Conservation (phyloP, 2,888 invertebrate species). For the Tipula confusa region DNA sequence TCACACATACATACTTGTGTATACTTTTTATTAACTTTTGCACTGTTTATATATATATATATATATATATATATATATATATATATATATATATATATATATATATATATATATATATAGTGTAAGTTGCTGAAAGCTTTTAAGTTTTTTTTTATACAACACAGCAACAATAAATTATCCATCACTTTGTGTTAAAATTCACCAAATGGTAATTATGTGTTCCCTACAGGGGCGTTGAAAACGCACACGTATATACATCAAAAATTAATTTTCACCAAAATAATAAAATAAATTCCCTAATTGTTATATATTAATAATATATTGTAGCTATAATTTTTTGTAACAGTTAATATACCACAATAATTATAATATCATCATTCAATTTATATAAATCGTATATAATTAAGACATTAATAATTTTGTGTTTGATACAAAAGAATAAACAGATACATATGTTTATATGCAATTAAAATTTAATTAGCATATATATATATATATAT, state of each 20-base stretch:
- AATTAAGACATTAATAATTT: conserved; percentile 12
- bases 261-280: not conserved
- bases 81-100: too few species aligned
- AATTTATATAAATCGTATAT: conserved; percentile 12
- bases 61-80: too few species aligned
- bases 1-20: not conserved
- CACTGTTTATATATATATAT: not conserved
- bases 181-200: not conserved
- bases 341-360: not conserved
- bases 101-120: not conserved
- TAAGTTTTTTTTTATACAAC: not conserved
- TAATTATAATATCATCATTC: not conserved
- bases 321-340: not conserved
- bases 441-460: not conserved
- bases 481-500: not conserved
- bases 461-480: not conserved
- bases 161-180: not conserved
- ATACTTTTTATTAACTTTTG: not conserved
- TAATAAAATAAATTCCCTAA: not conserved
- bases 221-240: not conserved
- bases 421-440: not conserved
- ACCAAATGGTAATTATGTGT: not conserved
- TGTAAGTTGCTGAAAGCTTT: not conserved
- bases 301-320: not conserved
- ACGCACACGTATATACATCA: not conserved